Evolutionary conservation across 1,140 invertebrate species (phyloP), one percentile per base, ranked within the genome.

Genomic region (Pentalonia nigronervosa): DNA sequence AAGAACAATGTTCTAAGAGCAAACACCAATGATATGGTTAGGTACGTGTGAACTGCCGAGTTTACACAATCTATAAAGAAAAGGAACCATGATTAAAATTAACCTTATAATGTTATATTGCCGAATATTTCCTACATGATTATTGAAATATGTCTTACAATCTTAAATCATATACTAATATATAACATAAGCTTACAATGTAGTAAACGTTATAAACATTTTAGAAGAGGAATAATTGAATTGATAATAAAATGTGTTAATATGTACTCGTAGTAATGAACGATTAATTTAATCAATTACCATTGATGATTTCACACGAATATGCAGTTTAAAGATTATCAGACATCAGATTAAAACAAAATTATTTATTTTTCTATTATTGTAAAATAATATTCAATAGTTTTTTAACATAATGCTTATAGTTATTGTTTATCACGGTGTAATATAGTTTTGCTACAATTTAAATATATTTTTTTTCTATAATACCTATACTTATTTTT

Each of bases 221-320:
- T 67, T 67, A n/a, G 9, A n/a, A 67, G 60, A 67, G 11, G n/a
- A 76, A 76, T 76, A 76, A 76, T 76, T 76, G 60, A 76, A 76
- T 76, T 76, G 30, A 76, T 76, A 76, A 76, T n/a, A 67, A 67
- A 67, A 76, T 67, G n/a, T 30, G 14, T 76, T 14, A 76, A 76
- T 76, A 53, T 21, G 21, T 3, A 50, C 0, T 2, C n/a, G 60
- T 67, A 67, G 60, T 17, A n/a, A n/a, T 76, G 60, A 76, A n/a
- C n/a, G 14, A 76, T n/a, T 76, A 20, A 76, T 34, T 76, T 76
- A 76, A 76, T 76, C 60, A 76, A 76, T 76, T 76, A 14, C 60
- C 30, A 76, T 76, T 76, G 60, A 76, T 76, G n/a, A 76, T 76
- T 76, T 76, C n/a, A 76, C 60, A 76, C 60, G 60, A 76, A 76